Evolutionary conservation across 2,888 invertebrate genomes (phyloP), one percentile per base, ranked within the genome.

Genomic region (Torymus texanus): DNA sequence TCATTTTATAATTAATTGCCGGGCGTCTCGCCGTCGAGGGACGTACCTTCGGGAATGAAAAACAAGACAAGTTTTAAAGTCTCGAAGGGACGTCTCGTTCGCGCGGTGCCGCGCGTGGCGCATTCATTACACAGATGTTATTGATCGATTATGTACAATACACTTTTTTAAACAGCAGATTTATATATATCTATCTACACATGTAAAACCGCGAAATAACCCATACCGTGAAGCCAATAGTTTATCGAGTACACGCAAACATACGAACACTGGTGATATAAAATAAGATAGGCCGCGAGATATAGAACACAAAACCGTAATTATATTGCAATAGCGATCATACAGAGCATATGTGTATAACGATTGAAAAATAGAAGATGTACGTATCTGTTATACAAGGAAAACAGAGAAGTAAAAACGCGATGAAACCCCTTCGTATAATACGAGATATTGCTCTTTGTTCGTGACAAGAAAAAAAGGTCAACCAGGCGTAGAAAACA

Each of bases 341-440:
- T 12, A 53, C 24, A 61, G 71, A n/a, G 14, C 70, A 67, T 14
- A 66, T 14, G 62, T 51, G 58, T 56, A 67, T 51, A 73, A 56
- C 24, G 18, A 58, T 2, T 13, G 24, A 67, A 21, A 56, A 56
- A 16, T 53, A 61, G 51, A 41, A 55, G 16, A 55, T 21, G 16
- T 16, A 66, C 63, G 66, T 65, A 75, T 70, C 8, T 41, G 41
- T 72, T 62, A 63, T 75, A 62, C 53, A 66, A 21, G 62, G 63
- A 24, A 24, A 63, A 73, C 41, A 71, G 18, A 61, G 21, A 29
- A 24, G 12, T 68, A 5, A 66, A 55, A 70, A 74, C 80, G 77
- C 74, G 59, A 74, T 70, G 41, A 80, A 74, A 80, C 77, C 74
- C 74, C 75, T 66, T 67, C 62, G 62, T 79, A 75, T 72, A 66